phyloP scores from a whole-genome alignment of 1,140 invertebrate species.

The Himalopsyche phryganea region DNA sequence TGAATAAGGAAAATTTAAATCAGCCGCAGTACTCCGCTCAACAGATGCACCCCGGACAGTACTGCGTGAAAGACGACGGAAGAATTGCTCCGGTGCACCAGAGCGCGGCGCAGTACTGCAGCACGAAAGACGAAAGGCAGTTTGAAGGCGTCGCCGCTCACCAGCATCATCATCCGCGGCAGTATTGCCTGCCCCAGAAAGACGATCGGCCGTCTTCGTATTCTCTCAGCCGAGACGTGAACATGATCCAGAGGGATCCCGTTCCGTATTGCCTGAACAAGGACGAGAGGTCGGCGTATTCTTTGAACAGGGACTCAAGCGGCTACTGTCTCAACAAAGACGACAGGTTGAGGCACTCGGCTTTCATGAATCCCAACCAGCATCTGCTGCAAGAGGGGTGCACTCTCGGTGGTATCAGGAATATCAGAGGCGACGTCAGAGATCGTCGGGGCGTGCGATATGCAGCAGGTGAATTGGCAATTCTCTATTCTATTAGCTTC shows the following conservation, averaged over 20 bases:
- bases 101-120: no score
- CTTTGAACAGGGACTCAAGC: neutral
- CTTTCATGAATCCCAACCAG: conserved; percentile 32
- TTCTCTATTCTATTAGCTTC: no score
- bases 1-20: no score
- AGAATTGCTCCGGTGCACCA: no score
- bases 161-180: neutral
- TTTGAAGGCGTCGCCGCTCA: no score
- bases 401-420: conserved; percentile 14
- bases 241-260: neutral
- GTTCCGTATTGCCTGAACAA: neutral
- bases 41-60: neutral
- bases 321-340: neutral
- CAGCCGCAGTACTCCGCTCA: neutral
- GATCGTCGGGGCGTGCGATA: no score
- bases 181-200: neutral
- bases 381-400: conserved; percentile 32
- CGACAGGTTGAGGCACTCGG: conserved; percentile 5
- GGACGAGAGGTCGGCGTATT: neutral
- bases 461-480: no score
- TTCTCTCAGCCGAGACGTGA: neutral
- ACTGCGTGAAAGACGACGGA: no score
- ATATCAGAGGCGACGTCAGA: no score
- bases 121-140: no score
- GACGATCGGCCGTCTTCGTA: neutral